Conservation (phyloP, 2,888 invertebrate genomes). For the Plagodis dolabraria region DNA sequence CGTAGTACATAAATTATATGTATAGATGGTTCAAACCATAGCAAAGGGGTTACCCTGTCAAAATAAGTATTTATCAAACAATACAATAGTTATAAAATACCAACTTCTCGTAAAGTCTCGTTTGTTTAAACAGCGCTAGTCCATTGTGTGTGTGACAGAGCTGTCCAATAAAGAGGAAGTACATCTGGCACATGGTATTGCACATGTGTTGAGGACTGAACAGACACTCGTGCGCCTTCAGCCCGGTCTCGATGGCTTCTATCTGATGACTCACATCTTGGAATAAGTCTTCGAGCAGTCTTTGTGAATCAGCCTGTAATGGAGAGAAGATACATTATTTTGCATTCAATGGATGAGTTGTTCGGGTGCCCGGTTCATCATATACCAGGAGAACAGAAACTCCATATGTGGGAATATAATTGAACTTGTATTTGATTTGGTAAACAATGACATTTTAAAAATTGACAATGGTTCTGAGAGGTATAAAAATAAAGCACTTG, state of each 20-base stretch:
- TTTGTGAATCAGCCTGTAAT: slow-evolving; percentile 87
- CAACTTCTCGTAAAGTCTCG: slow-evolving; percentile 91
- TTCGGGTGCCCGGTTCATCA: too few relatives aligned
- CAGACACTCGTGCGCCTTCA: slow-evolving; percentile 93
- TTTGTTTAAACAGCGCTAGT: slow-evolving; percentile 88
- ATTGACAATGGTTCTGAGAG: too few relatives aligned
- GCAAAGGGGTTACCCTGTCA: too few relatives aligned
- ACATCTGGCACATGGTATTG: slow-evolving; percentile 96
- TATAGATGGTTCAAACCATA: too few relatives aligned
- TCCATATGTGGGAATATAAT: too few relatives aligned
- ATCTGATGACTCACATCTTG: slow-evolving; percentile 91
- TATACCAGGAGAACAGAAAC: too few relatives aligned
- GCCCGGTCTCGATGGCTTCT: slow-evolving; percentile 88
- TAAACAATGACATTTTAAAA: too few relatives aligned
- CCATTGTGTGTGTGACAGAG: slow-evolving; percentile 90
- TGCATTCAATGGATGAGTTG: too few relatives aligned
- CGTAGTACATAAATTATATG: too few relatives aligned
- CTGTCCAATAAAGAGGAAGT: slow-evolving; percentile 96
- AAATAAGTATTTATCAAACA: too few relatives aligned
- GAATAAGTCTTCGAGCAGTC: slow-evolving; percentile 91
- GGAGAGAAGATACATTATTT: slow-evolving; percentile 8
- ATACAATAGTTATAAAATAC: slow-evolving; percentile 33
- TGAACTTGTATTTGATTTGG: too few relatives aligned
- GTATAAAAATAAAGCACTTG: too few relatives aligned
- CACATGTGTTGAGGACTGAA: slow-evolving; percentile 95